Conservation (phyloP, 2,888 invertebrate genomes). For the Ferrisia virgata region DNA sequence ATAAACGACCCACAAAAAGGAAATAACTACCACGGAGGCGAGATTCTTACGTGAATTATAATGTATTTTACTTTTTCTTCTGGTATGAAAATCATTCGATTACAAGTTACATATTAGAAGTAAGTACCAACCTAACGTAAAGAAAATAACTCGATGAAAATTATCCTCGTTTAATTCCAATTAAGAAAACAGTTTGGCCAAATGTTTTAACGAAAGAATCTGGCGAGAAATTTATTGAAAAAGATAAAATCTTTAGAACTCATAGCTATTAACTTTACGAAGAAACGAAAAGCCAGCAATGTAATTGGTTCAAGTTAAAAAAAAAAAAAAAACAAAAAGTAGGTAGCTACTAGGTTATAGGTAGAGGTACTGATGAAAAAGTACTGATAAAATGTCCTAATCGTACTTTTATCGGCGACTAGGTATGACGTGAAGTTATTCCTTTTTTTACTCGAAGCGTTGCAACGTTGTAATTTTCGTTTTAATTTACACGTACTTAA, state of each 20-base stretch:
- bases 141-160: background rate
- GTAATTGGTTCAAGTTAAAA: background rate
- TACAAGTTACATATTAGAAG: too few relatives aligned
- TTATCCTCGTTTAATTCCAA: constrained; percentile 5
- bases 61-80: too few relatives aligned
- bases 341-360: too few relatives aligned
- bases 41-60: too few relatives aligned
- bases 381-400: background rate
- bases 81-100: too few relatives aligned
- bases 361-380: background rate
- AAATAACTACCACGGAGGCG: too few relatives aligned
- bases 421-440: background rate
- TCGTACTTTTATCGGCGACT: background rate
- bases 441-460: background rate
- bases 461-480: background rate
- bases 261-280: background rate
- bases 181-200: background rate
- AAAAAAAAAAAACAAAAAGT: background rate
- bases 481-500: background rate
- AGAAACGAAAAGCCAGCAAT: background rate
- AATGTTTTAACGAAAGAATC: background rate
- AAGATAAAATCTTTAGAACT: background rate
- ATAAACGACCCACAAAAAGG: too few relatives aligned
- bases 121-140: too few relatives aligned
- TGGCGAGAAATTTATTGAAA: background rate